Conservation (phyloP, 2,797 vertebrate species). For the Eospalax fontanierii region DNA sequence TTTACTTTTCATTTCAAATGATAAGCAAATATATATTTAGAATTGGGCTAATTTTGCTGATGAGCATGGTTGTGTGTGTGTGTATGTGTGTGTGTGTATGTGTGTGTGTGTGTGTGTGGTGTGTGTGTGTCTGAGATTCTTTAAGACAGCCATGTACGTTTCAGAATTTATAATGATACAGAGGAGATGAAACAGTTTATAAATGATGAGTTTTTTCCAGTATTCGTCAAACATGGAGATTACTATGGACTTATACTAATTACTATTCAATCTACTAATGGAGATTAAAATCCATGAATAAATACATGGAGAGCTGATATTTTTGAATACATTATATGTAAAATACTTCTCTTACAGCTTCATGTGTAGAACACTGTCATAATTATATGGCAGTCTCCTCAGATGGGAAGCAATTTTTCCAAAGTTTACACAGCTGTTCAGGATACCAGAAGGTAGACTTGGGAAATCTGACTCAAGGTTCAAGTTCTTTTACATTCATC, state of each 20-base stretch:
- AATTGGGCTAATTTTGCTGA: slow-evolving; percentile 13
- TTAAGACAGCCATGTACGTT: not conserved
- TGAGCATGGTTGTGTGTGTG: not conserved
- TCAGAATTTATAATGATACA: not conserved
- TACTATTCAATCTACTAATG: too few species aligned
- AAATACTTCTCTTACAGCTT: not conserved
- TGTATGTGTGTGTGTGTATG: too few species aligned
- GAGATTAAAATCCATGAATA: slow-evolving; percentile 10
- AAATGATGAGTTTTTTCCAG: too few species aligned
- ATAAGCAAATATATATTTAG: not conserved
- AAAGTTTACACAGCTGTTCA: not conserved
- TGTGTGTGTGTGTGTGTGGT: too few species aligned
- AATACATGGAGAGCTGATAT: not conserved
- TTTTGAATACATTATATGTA: not conserved
- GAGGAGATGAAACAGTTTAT: slow-evolving; percentile 1
- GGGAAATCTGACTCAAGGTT: not conserved
- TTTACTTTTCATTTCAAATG: not conserved
- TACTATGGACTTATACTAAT: too few species aligned
- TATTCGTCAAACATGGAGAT: too few species aligned
- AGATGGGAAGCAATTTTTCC: not conserved
- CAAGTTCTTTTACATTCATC: not conserved
- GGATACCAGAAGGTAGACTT: not conserved
- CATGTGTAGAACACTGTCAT: not conserved
- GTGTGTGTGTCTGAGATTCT: not conserved
- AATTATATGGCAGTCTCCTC: not conserved